Conservation (phyloP, 2,113 vertebrate species). For the Amphiprion percula region DNA sequence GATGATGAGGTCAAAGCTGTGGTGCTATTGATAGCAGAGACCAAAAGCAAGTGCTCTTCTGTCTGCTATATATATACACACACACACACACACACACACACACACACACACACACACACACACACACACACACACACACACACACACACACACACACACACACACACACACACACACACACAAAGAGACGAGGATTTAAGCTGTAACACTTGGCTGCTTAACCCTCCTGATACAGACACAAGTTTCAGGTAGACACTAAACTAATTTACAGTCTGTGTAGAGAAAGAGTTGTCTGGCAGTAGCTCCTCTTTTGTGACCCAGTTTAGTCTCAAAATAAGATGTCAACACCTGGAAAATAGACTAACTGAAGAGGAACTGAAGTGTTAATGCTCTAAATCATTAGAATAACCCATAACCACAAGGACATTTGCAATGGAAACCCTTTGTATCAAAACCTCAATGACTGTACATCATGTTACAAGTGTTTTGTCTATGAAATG, state of each 20-base stretch:
- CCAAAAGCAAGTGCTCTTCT: neutral
- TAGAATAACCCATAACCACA: neutral
- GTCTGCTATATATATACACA: neutral
- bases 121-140: neutral
- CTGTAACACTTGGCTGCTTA: neutral
- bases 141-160: neutral
- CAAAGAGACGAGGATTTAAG: neutral
- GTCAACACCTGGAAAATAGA: slow-evolving; percentile 15
- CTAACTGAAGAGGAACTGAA: slow-evolving; percentile 5
- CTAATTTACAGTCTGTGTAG: neutral
- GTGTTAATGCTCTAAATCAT: neutral
- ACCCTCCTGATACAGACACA: neutral
- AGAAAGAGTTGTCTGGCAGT: neutral
- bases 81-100: neutral
- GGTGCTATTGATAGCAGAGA: slow-evolving; percentile 16
- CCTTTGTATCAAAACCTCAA: neutral
- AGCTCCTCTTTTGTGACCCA: slow-evolving; percentile 5
- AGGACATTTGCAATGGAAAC: neutral
- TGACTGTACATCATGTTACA: neutral
- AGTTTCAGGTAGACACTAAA: neutral
- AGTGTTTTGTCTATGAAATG: slow-evolving; percentile 3
- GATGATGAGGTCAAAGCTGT: neutral
- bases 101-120: neutral
- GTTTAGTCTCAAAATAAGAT: slow-evolving; percentile 29
- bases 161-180: neutral